A percentile compares a stretch with the other conserved stretches of the same genome.
phyloP scores from a whole-genome alignment of 2,888 invertebrate genomes.

The Agrochola macilenta region DNA sequence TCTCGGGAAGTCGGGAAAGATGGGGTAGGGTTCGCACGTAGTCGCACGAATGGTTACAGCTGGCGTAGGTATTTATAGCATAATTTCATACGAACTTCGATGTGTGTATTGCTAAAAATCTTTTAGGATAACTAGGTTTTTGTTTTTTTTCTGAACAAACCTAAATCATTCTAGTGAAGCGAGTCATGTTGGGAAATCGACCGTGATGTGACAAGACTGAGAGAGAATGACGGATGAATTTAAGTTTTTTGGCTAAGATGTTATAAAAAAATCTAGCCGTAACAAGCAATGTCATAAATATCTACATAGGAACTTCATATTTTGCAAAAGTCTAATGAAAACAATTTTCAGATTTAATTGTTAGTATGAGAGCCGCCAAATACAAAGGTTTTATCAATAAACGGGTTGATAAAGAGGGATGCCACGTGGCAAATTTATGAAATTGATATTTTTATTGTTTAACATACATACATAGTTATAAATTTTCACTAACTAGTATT shows the following conservation, averaged over 20 bases:
- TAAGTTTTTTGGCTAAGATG: background rate
- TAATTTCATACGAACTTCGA: conserved; percentile 11
- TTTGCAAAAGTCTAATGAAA: conserved; percentile 4
- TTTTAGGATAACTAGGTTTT: background rate
- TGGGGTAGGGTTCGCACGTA: conserved; percentile 22
- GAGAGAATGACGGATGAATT: no score
- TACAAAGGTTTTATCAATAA: conserved; percentile 41
- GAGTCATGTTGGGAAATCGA: background rate
- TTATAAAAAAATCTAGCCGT: background rate
- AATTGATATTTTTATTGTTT: conserved; percentile 68
- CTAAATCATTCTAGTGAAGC: background rate
- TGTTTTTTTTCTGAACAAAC: background rate
- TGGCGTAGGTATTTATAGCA: conserved; percentile 19
- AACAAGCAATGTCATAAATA: conserved; percentile 7
- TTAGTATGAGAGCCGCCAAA: conserved; percentile 51
- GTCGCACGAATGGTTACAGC: conserved; percentile 6
- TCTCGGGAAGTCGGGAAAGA: conserved; percentile 37
- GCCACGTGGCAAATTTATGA: conserved; percentile 62
- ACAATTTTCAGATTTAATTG: background rate
- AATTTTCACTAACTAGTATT: conserved; percentile 79
- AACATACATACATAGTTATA: conserved; percentile 69
- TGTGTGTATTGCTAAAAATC: background rate
- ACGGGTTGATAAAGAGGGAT: conserved; percentile 48
- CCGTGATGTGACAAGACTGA: background rate
- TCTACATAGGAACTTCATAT: conserved; percentile 39